Conservation (phyloP, 2,797 vertebrate species). For the Phoxinus dragarum region DNA sequence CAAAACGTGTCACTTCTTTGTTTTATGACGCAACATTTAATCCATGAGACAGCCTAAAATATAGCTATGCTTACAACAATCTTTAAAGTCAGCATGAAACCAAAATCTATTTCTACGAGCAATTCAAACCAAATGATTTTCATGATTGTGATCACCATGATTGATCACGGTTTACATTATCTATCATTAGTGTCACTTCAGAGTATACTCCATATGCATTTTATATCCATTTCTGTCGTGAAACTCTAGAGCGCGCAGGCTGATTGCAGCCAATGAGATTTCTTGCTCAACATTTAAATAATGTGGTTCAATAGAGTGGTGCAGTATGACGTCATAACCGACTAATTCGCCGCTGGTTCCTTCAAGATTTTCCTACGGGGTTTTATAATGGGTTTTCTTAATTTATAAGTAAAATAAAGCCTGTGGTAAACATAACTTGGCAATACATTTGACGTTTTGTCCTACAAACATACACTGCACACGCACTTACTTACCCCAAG, state of each 20-base stretch:
- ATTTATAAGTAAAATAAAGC: not conserved
- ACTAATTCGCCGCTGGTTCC: not conserved
- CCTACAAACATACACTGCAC: no score
- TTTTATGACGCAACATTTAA: slow-evolving; percentile 48
- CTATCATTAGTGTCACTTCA: not conserved
- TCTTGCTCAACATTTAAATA: not conserved
- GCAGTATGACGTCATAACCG: not conserved
- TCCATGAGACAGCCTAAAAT: slow-evolving; percentile 1
- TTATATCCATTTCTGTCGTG: not conserved
- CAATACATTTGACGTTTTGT: no score
- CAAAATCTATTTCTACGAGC: not conserved
- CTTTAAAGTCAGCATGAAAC: not conserved
- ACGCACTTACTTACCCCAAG: no score
- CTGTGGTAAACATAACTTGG: no score
- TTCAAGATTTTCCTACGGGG: not conserved
- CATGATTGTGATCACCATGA: no score
- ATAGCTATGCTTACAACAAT: not conserved
- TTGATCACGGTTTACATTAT: not conserved
- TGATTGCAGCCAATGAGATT: not conserved
- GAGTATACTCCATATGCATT: not conserved
- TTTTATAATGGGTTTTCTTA: not conserved
- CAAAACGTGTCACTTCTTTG: slow-evolving; percentile 46
- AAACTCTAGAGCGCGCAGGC: not conserved
- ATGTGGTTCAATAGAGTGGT: not conserved
- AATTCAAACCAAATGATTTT: not conserved